phyloP scores from a whole-genome alignment of 2,797 vertebrate genomes.

The Betta splendens region DNA sequence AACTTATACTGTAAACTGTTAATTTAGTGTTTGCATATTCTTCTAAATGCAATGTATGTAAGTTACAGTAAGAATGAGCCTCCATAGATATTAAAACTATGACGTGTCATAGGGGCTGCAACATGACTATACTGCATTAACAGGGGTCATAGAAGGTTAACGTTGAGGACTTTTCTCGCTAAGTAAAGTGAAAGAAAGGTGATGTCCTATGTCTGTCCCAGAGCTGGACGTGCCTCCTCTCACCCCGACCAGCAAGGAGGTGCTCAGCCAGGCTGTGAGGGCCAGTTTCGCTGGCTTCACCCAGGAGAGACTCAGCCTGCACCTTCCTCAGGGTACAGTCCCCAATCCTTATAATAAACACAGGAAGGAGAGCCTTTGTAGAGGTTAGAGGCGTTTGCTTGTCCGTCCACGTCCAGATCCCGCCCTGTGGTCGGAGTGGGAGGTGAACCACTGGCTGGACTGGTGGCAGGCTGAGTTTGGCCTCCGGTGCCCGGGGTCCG shows the following conservation, averaged over 20 bases:
- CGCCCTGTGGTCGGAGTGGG: constrained; percentile 73
- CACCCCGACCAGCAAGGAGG: constrained; percentile 76
- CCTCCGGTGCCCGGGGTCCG: constrained; percentile 56
- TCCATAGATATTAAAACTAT: no score
- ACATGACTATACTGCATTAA: no score
- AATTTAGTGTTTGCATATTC: neutral
- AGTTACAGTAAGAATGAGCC: no score
- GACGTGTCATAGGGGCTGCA: no score
- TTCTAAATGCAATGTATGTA: no score
- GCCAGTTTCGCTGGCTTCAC: constrained; percentile 76
- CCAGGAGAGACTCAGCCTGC: constrained; percentile 62
- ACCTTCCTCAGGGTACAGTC: constrained; percentile 65
- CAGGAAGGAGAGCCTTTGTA: neutral
- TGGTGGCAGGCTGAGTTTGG: constrained; percentile 79
- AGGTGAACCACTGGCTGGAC: constrained; percentile 79
- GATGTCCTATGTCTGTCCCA: constrained; percentile 6
- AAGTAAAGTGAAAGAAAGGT: no score
- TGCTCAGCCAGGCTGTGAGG: constrained; percentile 70
- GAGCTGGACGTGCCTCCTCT: constrained; percentile 76
- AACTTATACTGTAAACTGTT: neutral
- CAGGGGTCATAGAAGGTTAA: no score
- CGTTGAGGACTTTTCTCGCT: no score
- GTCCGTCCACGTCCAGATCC: constrained; percentile 57
- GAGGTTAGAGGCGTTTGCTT: no score
- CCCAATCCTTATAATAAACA: neutral